These are phyloP conservation scores for Harlomillsia oculata DNA, from an alignment of 1,140 invertebrate species.

Conservation along the genomic window DNA sequence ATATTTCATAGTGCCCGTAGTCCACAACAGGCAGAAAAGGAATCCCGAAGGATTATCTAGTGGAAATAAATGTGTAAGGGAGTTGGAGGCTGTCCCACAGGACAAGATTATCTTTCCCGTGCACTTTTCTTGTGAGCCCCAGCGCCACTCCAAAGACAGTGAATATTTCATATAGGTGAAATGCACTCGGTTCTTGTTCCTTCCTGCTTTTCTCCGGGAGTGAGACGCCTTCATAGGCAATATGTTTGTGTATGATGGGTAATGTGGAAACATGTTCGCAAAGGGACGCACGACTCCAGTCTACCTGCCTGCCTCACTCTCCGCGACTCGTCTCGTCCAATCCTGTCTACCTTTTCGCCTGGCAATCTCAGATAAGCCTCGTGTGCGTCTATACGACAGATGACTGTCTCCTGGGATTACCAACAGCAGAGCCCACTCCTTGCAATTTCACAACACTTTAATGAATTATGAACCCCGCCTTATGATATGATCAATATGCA, in stretches of 20 bases:
- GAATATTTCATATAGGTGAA: conserved; percentile 32
- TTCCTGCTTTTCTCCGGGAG: conserved; percentile 16
- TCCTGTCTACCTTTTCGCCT: conserved; percentile 14
- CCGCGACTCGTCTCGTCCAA: background rate
- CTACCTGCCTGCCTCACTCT: background rate
- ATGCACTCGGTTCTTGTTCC: conserved; percentile 22
- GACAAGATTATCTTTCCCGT: conserved; percentile 33
- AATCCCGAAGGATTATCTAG: conserved; percentile 29
- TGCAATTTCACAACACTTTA: conserved; percentile 33
- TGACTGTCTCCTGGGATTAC: conserved; percentile 13
- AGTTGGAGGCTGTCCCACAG: conserved; percentile 30
- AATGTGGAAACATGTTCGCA: no score
- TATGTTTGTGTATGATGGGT: no score
- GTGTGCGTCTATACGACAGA: conserved; percentile 18
- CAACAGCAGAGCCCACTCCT: conserved; percentile 23
- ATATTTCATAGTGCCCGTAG: conserved; percentile 28
- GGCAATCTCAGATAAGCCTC: conserved; percentile 30
- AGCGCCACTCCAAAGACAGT: conserved; percentile 32
- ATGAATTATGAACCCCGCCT: conserved; percentile 33
- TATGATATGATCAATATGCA: conserved; percentile 32
- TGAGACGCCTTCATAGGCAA: no score
- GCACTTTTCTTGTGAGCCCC: conserved; percentile 27
- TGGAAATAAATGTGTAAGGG: conserved; percentile 35
- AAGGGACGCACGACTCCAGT: no score
- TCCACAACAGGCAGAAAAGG: conserved; percentile 24